Evolutionary conservation across 2,888 invertebrate species (phyloP).

Genomic region (Meteorus colon): DNA sequence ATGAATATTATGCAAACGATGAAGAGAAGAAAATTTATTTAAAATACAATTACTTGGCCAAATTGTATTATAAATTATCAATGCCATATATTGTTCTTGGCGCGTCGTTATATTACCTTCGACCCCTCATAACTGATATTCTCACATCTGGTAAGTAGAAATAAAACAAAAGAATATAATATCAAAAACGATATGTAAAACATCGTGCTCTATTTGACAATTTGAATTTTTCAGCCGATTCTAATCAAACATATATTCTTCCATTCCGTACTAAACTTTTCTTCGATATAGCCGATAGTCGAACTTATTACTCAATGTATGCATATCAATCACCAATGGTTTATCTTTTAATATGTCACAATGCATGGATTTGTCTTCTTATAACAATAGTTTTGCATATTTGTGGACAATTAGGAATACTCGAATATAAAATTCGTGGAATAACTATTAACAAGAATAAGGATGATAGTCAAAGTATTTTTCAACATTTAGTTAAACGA

Average conservation of each 20-base stretch:
- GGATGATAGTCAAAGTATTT: constrained; percentile 41
- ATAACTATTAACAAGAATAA: constrained; percentile 35
- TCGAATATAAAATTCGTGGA: constrained; percentile 49
- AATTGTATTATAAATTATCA: constrained; percentile 50
- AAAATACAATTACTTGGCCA: constrained; percentile 49
- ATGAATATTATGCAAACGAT: constrained; percentile 39
- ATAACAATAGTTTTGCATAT: constrained; percentile 52
- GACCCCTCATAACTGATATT: constrained; percentile 46
- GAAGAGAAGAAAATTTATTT: constrained; percentile 50
- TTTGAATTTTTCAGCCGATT: background rate
- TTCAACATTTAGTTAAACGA: constrained; percentile 45
- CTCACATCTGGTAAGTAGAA: constrained; percentile 46
- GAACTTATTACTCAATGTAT: constrained; percentile 50
- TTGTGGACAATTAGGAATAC: constrained; percentile 52
- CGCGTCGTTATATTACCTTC: constrained; percentile 47
- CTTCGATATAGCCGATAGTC: constrained; percentile 44
- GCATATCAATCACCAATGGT: constrained; percentile 51
- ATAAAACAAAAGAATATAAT: background rate
- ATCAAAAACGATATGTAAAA: no score
- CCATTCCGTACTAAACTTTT: constrained; percentile 51
- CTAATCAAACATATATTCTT: constrained; percentile 44
- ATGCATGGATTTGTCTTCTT: constrained; percentile 52
- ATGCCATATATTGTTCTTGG: constrained; percentile 47
- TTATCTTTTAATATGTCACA: constrained; percentile 52
- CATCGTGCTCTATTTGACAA: no score